Percentiles rank a stretch among this genome's conserved stretches.
Conservation (phyloP, 2,797 vertebrate species). For the Remorina albescens region DNA sequence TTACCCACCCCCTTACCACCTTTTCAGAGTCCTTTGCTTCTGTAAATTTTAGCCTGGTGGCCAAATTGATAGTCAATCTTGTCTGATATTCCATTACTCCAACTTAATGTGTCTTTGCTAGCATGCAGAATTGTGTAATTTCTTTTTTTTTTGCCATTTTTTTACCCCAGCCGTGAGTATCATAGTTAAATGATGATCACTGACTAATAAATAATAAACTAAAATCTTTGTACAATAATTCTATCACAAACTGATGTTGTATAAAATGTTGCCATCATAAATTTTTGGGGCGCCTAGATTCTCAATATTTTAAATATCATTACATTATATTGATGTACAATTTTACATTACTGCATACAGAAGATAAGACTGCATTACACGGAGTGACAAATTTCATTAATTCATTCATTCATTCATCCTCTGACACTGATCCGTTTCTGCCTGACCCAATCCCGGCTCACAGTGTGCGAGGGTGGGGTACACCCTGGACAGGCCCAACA, state of each 20-base stretch:
- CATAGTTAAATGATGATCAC: not conserved
- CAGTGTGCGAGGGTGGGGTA: too few species aligned
- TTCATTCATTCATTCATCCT: too few species aligned
- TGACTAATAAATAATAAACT: not conserved
- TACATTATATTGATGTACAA: too few species aligned
- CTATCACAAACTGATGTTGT: not conserved
- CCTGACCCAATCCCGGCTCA: too few species aligned
- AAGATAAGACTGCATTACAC: too few species aligned
- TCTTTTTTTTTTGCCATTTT: not conserved
- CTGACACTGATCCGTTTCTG: too few species aligned
- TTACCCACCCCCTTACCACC: constrained; percentile 3
- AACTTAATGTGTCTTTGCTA: not conserved
- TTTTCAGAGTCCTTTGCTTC: constrained; percentile 38
- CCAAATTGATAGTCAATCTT: not conserved
- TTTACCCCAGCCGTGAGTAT: not conserved
- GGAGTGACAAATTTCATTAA: too few species aligned
- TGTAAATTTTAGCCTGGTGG: constrained; percentile 44
- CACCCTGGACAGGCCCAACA: too few species aligned
- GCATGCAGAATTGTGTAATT: not conserved
- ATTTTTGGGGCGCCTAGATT: too few species aligned
- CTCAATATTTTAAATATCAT: too few species aligned
- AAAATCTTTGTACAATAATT: not conserved
- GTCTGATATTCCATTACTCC: not conserved
- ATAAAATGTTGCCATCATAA: too few species aligned
- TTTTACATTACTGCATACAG: too few species aligned